These are phyloP conservation scores for Pseudachorutes palmiensis DNA, from an alignment of 1,140 invertebrate species.

Conservation along the genomic window DNA sequence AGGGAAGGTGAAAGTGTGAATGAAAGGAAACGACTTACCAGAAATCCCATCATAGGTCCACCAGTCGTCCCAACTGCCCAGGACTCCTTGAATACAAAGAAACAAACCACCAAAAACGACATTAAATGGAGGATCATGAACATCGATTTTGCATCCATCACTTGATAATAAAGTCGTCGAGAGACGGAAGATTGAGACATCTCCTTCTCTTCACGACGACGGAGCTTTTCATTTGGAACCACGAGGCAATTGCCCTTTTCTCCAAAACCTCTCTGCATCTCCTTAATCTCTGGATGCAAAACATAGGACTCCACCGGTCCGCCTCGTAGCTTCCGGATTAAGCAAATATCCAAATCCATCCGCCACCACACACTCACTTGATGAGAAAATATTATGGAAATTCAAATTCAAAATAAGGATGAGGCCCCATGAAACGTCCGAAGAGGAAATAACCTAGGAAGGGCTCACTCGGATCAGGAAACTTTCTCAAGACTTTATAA, in stretches of 20 bases:
- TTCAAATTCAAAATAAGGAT: neutral
- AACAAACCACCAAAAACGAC: constrained; percentile 15
- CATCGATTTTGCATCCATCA: constrained; percentile 36
- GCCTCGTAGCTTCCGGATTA: neutral
- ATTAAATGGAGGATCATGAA: constrained; percentile 2
- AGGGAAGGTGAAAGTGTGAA: neutral
- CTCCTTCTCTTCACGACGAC: neutral
- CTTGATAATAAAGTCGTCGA: constrained; percentile 11
- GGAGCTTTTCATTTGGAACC: neutral
- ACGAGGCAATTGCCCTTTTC: neutral
- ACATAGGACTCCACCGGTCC: neutral
- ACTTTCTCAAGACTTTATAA: too few species aligned
- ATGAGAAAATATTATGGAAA: neutral
- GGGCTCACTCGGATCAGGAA: neutral
- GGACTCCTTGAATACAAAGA: constrained; percentile 34
- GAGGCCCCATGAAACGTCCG: neutral
- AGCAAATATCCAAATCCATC: neutral
- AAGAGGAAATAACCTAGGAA: neutral
- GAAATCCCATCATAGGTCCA: constrained; percentile 90
- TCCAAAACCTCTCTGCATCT: too few species aligned
- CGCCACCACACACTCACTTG: neutral
- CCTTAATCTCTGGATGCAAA: neutral
- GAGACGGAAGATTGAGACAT: neutral
- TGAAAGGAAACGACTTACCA: constrained; percentile 63
- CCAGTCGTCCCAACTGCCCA: constrained; percentile 79